Evolutionary conservation across 92 coral and sea anemone genomes (phyloP), one percentile per base, ranked within the genome.

Genomic region (Zoanthus solanderi): DNA sequence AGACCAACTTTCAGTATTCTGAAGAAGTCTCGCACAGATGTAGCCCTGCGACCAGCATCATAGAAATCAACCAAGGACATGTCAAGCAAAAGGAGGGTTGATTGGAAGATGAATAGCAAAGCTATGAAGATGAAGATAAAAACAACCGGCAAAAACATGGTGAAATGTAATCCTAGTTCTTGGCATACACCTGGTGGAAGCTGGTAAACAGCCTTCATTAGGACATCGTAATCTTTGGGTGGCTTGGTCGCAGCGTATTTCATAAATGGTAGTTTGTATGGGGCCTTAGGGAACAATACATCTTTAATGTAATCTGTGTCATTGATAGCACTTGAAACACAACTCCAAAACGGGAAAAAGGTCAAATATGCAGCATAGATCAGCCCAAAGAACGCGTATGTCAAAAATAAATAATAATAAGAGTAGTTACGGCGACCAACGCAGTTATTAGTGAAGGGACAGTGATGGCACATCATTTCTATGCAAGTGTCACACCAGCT

Each of bases 401-500:
- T 84, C 76, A 97, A 83, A 89, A 95, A 95, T 8, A 94, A 90
- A 87, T 91, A 95, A 57, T 95, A 97, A 88, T 97, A 95, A 0
- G 94, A 81, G 78, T 97, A 97, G 90, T 97, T 97, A 52, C 94
- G 92, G 66, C 94, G 93, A 3, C 99, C 99, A 57, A 95, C 93
- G 88, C 99, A 97, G 94, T 97, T 97, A 90, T 97, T 97, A 5
- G 99, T 97, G 91, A 97, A 97, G 15, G 99, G 99, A 45, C 99
- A 97, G 71, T 97, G 99, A 50, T 97, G 99, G 74, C 99, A 97
- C 99, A 97, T 97, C 99, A 97, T 94, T 77, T 92, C 89, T 0
- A 97, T 98, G 78, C 99, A 97, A 2, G 90, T 92, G 44, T 93
- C 79, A 54, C 99, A 97, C 95, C 98, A 95, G 83, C 94, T 90